Evolutionary conservation across 2,113 vertebrate genomes (phyloP), one percentile per base, ranked within the genome.

Genomic region (Crotalus horridus): DNA sequence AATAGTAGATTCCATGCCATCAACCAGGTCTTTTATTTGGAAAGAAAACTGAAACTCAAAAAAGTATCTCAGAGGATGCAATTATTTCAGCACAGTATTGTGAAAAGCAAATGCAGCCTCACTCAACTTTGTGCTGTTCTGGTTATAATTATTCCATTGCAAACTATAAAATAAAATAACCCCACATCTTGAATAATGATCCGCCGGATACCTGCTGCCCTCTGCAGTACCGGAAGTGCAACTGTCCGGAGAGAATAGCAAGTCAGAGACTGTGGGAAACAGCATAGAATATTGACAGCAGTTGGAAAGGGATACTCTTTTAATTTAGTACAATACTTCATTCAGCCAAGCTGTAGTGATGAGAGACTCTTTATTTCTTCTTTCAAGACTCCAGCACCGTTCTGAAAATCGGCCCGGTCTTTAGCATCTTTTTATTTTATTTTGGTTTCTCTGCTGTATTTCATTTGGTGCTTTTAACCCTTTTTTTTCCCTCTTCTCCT

Each of bases 231-330:
- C 33, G 88, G 61, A 53, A 15, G 74, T 53, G 92, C n/a, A 59
- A 61, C 15, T 10, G 46, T 53, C 12, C 6, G 6, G 51, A 33
- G 33, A 51, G 10, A 59, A 51, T 10, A 48, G 55, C 29, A 53
- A 51, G 58, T 53, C 17, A 39, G 3, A 23, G n/a, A 6, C n/a
- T 90, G 89, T 93, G 92, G 92, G 92, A 90, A 93, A 90, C 92
- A 43, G 24, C 20, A 0, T 26, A 24, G 55, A 51, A 13, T 33
- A 91, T 17, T 48, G 3, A 51, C 13, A 10, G 33, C 43, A 29
- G 58, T 46, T 7, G 43, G 88, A 90, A 93, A 86, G 56, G 21
- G 92, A 93, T 90, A 64, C 10, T 46, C 29, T 86, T 86, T 17
- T 81, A 21, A 81, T 33, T 86, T 53, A 54, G 29, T 33, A 33